Conservation (phyloP, 2,113 vertebrate species). For the Lophochroa leadbeateri region DNA sequence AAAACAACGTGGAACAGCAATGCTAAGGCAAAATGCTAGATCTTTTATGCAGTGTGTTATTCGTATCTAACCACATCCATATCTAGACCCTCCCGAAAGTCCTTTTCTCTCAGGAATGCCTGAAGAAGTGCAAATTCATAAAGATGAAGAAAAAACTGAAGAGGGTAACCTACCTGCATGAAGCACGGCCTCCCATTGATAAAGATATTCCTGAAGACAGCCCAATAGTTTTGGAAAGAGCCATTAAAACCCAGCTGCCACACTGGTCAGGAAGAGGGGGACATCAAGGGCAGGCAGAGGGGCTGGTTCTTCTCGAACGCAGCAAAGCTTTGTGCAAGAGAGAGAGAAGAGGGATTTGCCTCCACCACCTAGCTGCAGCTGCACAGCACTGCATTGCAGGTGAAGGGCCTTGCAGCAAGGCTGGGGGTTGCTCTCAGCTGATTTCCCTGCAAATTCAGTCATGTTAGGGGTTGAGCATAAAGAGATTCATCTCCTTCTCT, state of each 20-base stretch:
- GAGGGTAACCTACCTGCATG: conserved; percentile 80
- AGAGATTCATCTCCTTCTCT: neutral
- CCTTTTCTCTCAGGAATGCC: neutral
- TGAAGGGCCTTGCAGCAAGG: conserved; percentile 65
- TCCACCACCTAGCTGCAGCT: conserved; percentile 78
- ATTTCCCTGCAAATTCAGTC: conserved; percentile 41
- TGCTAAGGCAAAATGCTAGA: neutral
- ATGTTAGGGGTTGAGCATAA: neutral
- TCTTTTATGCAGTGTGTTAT: neutral
- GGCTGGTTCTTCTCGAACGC: neutral
- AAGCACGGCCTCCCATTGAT: conserved; percentile 88
- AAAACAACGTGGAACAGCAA: neutral
- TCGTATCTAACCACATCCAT: neutral
- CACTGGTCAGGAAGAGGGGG: neutral
- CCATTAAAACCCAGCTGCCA: conserved; percentile 59
- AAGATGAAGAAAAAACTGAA: neutral
- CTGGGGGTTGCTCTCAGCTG: conserved; percentile 31
- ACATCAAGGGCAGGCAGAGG: conserved; percentile 17
- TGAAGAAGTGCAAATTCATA: neutral
- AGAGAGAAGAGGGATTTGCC: conserved; percentile 54
- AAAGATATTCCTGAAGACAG: conserved; percentile 40
- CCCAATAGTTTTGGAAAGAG: conserved; percentile 68
- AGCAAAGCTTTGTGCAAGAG: conserved; percentile 53
- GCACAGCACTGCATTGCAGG: conserved; percentile 91
- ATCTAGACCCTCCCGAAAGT: neutral